These are phyloP conservation scores for Standfussiana lucernea DNA, from an alignment of 2,888 invertebrate species.

Conservation along the genomic window DNA sequence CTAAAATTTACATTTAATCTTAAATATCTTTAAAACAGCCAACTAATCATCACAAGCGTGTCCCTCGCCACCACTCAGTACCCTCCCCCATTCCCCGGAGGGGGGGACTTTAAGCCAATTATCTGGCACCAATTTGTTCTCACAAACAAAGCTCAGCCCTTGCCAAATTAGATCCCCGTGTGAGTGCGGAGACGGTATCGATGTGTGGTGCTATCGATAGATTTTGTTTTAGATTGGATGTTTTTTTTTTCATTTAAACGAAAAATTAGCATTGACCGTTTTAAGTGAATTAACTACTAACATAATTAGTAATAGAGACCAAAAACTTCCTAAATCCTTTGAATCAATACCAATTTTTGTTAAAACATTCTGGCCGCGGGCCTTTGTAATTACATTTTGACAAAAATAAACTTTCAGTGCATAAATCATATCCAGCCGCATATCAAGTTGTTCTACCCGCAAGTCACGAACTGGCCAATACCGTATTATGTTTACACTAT, in stretches of 20 bases:
- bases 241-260: background rate
- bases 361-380: too few relatives aligned
- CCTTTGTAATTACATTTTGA: too few relatives aligned
- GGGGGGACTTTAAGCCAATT: constrained; percentile 86
- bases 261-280: background rate
- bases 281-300: too few relatives aligned
- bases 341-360: too few relatives aligned
- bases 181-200: constrained; percentile 62
- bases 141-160: constrained; percentile 88
- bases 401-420: too few relatives aligned
- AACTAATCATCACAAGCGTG: constrained; percentile 40
- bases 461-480: too few relatives aligned
- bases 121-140: constrained; percentile 88
- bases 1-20: constrained; percentile 20
- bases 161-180: constrained; percentile 88
- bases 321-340: too few relatives aligned
- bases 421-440: too few relatives aligned
- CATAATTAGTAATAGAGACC: too few relatives aligned
- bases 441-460: too few relatives aligned
- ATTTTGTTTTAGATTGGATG: constrained; percentile 12
- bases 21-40: constrained; percentile 32
- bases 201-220: constrained; percentile 42
- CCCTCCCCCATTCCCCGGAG: constrained; percentile 58
- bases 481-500: too few relatives aligned
- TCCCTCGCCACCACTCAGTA: constrained; percentile 73